Base-by-base conservation (phyloP, 2,888 invertebrate species). In the Lasioglossum morio region DNA sequence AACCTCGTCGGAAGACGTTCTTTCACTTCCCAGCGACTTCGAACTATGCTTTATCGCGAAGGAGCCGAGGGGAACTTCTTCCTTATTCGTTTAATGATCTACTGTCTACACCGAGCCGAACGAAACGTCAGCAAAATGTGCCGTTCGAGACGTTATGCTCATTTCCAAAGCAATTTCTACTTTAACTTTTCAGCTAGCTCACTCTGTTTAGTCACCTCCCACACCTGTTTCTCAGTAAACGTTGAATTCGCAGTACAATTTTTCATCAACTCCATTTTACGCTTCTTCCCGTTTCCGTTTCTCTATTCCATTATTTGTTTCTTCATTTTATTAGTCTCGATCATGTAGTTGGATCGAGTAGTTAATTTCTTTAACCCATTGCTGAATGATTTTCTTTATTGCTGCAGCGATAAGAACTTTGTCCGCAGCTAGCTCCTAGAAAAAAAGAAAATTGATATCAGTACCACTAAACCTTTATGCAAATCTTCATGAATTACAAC, bases 21-120 rank as follows among this genome's bases (percentile, higher is more conserved):
- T 82, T 84, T 72, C 53, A 48, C 76, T 82, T 80, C 79, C 40
- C 66, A 14, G 60, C 72, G 75, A 82, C 79, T 84, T 79, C 66
- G 60, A 53, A 72, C 63, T 63, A 57, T n/a, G n/a, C 14, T 48
- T 30, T 46, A 73, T 34, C n/a, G 37, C 81, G 63, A 37, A 80
- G 48, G 27, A 60, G 69, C 27, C 73, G 48, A 60, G 69, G 48
- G 57, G 82, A 83, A 84, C 75, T 88, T 86, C 72, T 72, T 81
- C 63, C 79, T 86, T 77, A 48, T 37, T 63, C 79, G 72, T 81
- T 89, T 86, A 86, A 86, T 82, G 81, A 89, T 63, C 82, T 34
- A 66, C 76, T 53, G 19, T 48, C 72, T 46, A 19, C 46, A 53
- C 16, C 23, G 30, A 60, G 57, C 27, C 27, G 66, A 70, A 74